Evolutionary conservation across 2,888 invertebrate species (phyloP).

Genomic region (Galerucella pusilla): DNA sequence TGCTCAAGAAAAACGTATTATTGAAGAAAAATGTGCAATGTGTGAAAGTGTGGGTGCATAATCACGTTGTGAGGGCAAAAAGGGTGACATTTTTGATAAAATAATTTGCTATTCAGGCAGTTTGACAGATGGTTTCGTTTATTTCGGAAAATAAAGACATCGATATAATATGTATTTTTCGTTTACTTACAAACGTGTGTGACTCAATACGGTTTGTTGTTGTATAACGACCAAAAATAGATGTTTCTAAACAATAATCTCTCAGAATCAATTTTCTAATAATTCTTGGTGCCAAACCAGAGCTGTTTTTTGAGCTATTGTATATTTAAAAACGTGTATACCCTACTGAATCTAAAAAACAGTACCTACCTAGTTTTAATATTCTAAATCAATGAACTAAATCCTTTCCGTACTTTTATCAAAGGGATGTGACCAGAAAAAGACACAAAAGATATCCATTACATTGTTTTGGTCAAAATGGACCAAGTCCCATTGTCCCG

Average conservation of each 20-base stretch:
- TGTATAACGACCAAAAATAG: no score
- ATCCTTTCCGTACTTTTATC: conserved; percentile 7
- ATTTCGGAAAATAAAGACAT: conserved; percentile 20
- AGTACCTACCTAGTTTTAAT: conserved; percentile 3
- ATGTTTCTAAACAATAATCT: no score
- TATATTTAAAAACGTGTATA: background rate
- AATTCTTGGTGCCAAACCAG: no score
- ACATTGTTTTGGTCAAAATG: conserved; percentile 57
- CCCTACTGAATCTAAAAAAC: conserved; percentile 1
- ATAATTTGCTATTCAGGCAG: conserved; percentile 13
- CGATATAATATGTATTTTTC: background rate
- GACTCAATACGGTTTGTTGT: no score
- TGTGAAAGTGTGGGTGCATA: conserved; percentile 31
- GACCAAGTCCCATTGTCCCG: conserved; percentile 50
- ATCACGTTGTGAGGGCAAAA: conserved; percentile 4
- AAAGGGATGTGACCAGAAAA: conserved; percentile 9
- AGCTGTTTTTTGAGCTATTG: no score
- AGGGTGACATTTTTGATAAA: conserved; percentile 28
- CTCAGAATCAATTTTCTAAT: no score
- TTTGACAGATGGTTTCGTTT: conserved; percentile 17
- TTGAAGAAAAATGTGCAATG: conserved; percentile 39
- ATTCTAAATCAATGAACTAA: conserved; percentile 14
- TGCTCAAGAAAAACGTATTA: conserved; percentile 34
- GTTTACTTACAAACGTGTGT: background rate
- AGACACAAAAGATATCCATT: conserved; percentile 49